Evolutionary conservation across 2,797 vertebrate genomes (phyloP).

Genomic region (Todus mexicanus): DNA sequence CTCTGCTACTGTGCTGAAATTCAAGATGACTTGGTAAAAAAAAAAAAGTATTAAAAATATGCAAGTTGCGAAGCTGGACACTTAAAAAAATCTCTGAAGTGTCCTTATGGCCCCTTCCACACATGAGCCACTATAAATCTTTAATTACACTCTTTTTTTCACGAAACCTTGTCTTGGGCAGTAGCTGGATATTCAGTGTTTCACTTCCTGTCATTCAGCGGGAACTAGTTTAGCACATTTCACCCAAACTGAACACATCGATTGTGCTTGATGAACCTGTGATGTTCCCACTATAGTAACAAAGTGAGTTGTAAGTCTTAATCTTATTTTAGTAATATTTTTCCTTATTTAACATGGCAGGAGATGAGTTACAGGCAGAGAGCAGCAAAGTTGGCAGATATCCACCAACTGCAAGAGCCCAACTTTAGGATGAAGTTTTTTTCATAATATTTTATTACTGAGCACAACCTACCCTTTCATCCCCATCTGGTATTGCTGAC

Average conservation of each 20-base stretch:
- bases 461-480: neutral
- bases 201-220: neutral
- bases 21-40: neutral
- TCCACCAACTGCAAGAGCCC: neutral
- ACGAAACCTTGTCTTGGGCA: neutral
- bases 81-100: neutral
- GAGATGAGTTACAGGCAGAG: neutral
- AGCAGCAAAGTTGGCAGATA: neutral
- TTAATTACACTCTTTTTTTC: neutral
- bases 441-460: neutral
- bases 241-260: neutral
- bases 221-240: neutral
- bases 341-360: neutral
- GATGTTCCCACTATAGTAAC: neutral
- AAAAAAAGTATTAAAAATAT: neutral
- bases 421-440: neutral
- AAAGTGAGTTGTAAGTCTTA: neutral
- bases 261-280: neutral
- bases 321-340: neutral
- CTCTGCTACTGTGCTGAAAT: constrained; percentile 13
- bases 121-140: neutral
- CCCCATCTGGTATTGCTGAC: neutral
- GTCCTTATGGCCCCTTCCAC: neutral
- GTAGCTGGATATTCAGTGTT: neutral
- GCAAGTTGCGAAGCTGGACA: neutral